Conservation (phyloP, 1,140 invertebrate species). For the Lanistes nyassanus region DNA sequence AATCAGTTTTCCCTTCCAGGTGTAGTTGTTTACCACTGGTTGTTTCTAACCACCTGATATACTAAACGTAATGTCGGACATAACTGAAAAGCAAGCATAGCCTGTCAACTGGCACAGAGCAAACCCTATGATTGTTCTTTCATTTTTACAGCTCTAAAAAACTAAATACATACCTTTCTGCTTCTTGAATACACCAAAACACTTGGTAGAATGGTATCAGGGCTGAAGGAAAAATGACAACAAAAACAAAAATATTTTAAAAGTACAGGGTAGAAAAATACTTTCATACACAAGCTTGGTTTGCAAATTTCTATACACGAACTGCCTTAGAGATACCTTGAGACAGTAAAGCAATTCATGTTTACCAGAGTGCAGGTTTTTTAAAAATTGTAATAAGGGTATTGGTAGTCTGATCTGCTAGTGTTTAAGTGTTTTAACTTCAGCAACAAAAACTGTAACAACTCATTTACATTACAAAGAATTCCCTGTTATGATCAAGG, state of each 20-base stretch:
- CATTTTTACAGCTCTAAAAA: neutral
- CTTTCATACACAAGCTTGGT: neutral
- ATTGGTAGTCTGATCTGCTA: too few species aligned
- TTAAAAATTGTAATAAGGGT: too few species aligned
- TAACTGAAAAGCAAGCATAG: neutral
- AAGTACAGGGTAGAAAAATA: neutral
- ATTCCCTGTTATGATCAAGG: neutral
- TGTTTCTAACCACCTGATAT: too few species aligned
- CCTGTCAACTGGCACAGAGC: neutral
- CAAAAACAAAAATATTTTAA: conserved; percentile 12
- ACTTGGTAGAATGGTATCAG: conserved; percentile 47
- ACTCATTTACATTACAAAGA: neutral
- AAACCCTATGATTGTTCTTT: neutral
- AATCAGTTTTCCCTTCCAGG: neutral
- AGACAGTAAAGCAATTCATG: neutral
- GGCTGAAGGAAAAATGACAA: conserved; percentile 38
- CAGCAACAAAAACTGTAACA: neutral
- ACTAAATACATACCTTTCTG: conserved; percentile 40
- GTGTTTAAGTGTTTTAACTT: neutral
- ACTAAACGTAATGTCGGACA: too few species aligned
- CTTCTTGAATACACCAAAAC: conserved; percentile 46
- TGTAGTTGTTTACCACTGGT: neutral
- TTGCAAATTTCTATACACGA: neutral
- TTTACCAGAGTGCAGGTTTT: neutral
- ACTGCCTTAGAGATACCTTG: neutral